Evolutionary conservation across 2,113 vertebrate genomes (phyloP), one percentile per base, ranked within the genome.

Genomic region (Acanthochromis polyacanthus): DNA sequence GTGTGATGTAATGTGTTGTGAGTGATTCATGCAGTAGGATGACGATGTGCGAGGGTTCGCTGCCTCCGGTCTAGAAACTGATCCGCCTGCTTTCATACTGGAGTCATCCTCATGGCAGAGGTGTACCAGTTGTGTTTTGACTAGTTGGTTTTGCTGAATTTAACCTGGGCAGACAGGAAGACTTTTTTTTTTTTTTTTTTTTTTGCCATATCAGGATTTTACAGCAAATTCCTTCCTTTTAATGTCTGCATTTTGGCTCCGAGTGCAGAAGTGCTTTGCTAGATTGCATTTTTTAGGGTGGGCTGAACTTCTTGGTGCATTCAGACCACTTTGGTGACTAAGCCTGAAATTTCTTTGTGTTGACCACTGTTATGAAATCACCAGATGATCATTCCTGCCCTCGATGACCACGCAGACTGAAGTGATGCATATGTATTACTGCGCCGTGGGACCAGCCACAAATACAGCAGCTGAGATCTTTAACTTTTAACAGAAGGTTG

Each of bases 11-110:
- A 38, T 69, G 73, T 51, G 62, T 63, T 75, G 83, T 22, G 81
- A 82, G 74, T 79, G 79, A 88, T 80, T 88, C 87, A 81, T 66
- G 65, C 38, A 32, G 59, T 6, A 15, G 50, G 48, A 66, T 66
- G 78, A 67, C 38, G 40, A 38, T 28, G 71, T 70, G 69, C 32
- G 75, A 77, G 73, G 56, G 55, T 75, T 75, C 22, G 19, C 59
- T 17, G 53, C 60, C 70, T 88, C 40, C 1, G 46, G 77, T 79
- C 62, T 30, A 15, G 23, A 73, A 59, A 53, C 53, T 43, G 66
- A 87, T 68, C 73, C 2, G 20, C 60, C 74, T 75, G 68, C 45
- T 63, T 48, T 72, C 43, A 57, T 10, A 30, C 36, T 9, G 40
- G 55, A 57, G 75, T 84, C 76, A 17, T 82, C 61, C 56, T 68